Percentiles rank a stretch among this genome's conserved stretches.
Conservation (phyloP, 2,888 invertebrate species). For the Ypsolopha scabrella region DNA sequence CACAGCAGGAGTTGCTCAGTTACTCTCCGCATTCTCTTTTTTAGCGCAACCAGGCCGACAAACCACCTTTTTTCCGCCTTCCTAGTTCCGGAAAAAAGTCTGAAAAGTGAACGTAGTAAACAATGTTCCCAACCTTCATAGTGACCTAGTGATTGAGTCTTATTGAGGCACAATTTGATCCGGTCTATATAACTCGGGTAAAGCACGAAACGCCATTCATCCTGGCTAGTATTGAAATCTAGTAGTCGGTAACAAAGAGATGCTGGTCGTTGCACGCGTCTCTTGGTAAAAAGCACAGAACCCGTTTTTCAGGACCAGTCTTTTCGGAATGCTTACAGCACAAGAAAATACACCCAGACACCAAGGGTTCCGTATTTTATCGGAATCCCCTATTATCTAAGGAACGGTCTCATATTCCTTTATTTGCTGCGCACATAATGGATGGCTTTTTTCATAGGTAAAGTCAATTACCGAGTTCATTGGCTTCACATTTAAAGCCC, state of each 20-base stretch:
- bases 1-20: not conserved
- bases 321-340: too few relatives aligned
- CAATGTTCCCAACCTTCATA: too few relatives aligned
- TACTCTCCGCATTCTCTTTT: not conserved
- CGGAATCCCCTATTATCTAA: not conserved
- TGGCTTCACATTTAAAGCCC: not conserved
- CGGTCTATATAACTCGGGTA: too few relatives aligned
- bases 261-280: too few relatives aligned
- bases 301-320: too few relatives aligned
- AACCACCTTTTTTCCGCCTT: not conserved
- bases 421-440: not conserved
- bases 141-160: too few relatives aligned
- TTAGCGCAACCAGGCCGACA: not conserved
- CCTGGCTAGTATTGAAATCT: not conserved
- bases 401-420: not conserved
- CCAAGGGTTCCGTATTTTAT: too few relatives aligned
- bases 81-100: not conserved
- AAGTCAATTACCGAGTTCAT: not conserved
- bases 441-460: not conserved
- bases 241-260: not conserved
- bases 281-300: too few relatives aligned
- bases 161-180: too few relatives aligned
- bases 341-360: too few relatives aligned
- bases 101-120: too few relatives aligned
- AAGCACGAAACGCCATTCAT: not conserved